Base-by-base conservation (phyloP, 2,113 vertebrate genomes). In the Alosa alosa region DNA sequence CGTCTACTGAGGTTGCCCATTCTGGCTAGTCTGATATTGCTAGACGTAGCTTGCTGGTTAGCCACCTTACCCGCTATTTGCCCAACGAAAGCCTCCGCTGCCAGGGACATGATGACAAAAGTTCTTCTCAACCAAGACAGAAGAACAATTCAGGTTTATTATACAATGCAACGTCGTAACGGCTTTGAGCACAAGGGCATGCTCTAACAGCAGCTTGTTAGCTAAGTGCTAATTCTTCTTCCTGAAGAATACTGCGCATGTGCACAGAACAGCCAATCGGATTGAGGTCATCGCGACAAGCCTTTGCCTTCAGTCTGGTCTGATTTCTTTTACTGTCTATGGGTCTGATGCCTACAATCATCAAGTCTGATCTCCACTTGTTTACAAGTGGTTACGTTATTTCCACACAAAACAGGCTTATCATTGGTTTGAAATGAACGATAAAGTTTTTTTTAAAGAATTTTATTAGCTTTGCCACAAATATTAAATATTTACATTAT, bases 21-120 rank as follows among this genome's bases (percentile, higher is more conserved):
- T 64, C 31, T 18, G 47, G 47, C 7, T 25, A 41, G 41, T 41
- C 41, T 44, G 41, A 44, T 3, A 44, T 44, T 44, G 2, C n/a
- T 36, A 13, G 2, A 25, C 8, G n/a, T 4, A 72, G 25, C 47
- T 52, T 49, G n/a, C 39, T 81, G 13, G 18, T 44, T 75, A 83
- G 78, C 85, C 72, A 83, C 52, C 83, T 93, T 93, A 95, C 95
- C 95, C 91, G 95, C 93, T 86, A 96, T 94, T 90, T 96, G 95
- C 84, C 95, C 94, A 86, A 95, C 93, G 85, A 95, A 96, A 0
- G 95, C 95, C 88, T 96, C 95, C 45, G 95, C 94, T 31, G 95
- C 95, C 8, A 96, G 94, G 90, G 95, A 94, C 95, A 96, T 96
- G 10, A 25, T 18, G 82, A 20, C 0, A 82, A 72, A 68, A 1